Conservation (phyloP, 2,113 vertebrate genomes). For the Falco punctatus region DNA sequence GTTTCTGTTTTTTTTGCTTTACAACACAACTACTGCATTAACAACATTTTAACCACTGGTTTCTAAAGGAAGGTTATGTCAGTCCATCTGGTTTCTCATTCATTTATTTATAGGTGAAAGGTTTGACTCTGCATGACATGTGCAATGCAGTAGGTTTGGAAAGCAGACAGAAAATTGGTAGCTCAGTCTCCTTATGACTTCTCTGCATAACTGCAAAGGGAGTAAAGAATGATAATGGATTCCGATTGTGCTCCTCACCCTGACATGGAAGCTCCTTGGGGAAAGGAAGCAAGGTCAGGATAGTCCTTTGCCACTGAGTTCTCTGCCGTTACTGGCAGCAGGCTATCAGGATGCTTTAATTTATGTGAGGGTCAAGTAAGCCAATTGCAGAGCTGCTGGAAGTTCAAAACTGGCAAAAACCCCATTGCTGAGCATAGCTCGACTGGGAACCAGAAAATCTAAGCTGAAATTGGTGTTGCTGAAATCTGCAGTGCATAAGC, state of each 20-base stretch:
- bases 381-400: not conserved
- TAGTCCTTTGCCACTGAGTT: not conserved
- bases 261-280: not conserved
- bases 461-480: not conserved
- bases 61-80: not conserved
- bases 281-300: not conserved
- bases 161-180: not conserved
- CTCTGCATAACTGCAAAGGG: not conserved
- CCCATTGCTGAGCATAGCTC: not conserved
- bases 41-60: not conserved
- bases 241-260: not conserved
- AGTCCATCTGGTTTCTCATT: not conserved
- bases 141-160: not conserved
- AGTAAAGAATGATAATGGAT: not conserved
- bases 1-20: not conserved
- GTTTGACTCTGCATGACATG: not conserved
- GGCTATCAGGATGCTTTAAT: not conserved
- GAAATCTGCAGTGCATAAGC: not conserved
- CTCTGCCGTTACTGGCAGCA: not conserved
- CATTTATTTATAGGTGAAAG: not conserved
- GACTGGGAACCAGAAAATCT: not conserved
- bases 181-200: not conserved
- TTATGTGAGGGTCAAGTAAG: not conserved
- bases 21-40: not conserved
- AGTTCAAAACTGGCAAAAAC: not conserved